Percentiles rank a stretch among this genome's conserved stretches.
Conservation (phyloP, 2,888 invertebrate species). For the Xestia rhomboidea region DNA sequence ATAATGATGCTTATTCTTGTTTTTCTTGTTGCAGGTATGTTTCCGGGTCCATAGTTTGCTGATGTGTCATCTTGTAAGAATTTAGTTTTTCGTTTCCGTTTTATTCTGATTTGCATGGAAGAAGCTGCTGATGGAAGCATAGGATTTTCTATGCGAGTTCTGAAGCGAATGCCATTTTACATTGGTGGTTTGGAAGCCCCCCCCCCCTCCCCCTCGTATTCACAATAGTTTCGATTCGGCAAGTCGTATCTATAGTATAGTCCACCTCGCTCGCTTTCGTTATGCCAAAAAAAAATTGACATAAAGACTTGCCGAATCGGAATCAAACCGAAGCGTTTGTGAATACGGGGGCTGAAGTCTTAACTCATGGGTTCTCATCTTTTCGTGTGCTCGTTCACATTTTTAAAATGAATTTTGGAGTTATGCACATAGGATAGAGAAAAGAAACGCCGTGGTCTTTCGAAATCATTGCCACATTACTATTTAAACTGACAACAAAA, state of each 20-base stretch:
- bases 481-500: neutral
- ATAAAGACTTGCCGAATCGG: no score
- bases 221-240: no score
- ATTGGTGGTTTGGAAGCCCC: neutral
- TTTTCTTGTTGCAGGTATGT: constrained; percentile 56
- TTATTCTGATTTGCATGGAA: neutral
- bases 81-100: neutral
- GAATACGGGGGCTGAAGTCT: no score
- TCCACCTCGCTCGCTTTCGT: neutral
- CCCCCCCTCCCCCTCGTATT: no score
- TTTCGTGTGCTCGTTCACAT: neutral
- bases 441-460: no score
- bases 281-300: neutral
- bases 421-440: neutral
- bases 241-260: no score
- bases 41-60: constrained; percentile 3
- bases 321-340: neutral
- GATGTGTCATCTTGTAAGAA: constrained; percentile 20
- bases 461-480: neutral
- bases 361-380: neutral
- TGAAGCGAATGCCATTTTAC: neutral
- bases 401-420: neutral
- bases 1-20: constrained; percentile 5
- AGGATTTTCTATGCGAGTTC: neutral
- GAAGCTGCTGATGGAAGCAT: neutral